Evolutionary conservation across 1,140 invertebrate species (phyloP).

Genomic region (Saxidomus purpurata): DNA sequence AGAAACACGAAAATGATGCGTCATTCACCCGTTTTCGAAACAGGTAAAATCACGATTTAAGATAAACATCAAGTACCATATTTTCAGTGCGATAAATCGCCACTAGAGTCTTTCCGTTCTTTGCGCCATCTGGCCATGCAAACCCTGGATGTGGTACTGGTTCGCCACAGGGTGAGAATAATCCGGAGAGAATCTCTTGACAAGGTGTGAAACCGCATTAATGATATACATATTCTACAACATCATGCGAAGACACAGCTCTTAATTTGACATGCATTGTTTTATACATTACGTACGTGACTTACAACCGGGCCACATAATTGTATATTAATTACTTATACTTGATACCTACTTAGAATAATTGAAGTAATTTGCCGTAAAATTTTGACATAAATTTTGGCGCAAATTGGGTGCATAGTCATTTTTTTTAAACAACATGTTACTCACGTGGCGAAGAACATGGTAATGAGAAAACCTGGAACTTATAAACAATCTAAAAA

Average conservation of each 20-base stretch:
- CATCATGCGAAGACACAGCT: constrained; percentile 23
- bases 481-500: too few relatives aligned
- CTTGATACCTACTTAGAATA: constrained; percentile 39
- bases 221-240: background rate
- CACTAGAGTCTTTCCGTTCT: background rate
- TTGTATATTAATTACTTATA: constrained; percentile 48
- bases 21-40: too few relatives aligned
- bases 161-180: constrained; percentile 24
- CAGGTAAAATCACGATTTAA: too few relatives aligned
- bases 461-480: too few relatives aligned
- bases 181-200: constrained; percentile 35
- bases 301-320: constrained; percentile 12
- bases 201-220: constrained; percentile 42
- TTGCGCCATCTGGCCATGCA: background rate
- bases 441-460: too few relatives aligned
- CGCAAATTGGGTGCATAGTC: constrained; percentile 21
- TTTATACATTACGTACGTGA: constrained; percentile 41
- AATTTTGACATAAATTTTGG: constrained; percentile 48
- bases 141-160: background rate
- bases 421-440: too few relatives aligned
- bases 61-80: constrained; percentile 4
- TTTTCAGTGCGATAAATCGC: background rate
- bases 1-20: too few relatives aligned
- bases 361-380: constrained; percentile 7
- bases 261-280: constrained; percentile 61